Conservation (phyloP, 2,113 vertebrate genomes). For the Silurus glanis region DNA sequence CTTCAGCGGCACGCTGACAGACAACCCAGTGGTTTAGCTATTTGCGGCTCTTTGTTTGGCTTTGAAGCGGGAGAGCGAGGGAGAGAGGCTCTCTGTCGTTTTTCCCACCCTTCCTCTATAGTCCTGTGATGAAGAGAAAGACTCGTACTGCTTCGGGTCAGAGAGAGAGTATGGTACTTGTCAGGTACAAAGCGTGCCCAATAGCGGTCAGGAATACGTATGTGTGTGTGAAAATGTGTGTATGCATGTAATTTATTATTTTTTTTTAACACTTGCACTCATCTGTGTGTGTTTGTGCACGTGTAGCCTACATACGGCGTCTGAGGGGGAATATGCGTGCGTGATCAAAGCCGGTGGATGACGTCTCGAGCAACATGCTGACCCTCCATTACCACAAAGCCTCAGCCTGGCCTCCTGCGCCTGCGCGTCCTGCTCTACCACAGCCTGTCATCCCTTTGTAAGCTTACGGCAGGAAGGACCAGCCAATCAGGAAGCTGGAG, state of each 20-base stretch:
- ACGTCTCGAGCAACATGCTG: conserved; percentile 34
- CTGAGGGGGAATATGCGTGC: conserved; percentile 36
- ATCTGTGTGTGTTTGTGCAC: conserved; percentile 57
- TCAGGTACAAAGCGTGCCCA: conserved; percentile 76
- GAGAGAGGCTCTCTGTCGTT: conserved; percentile 56
- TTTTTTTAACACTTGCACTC: not conserved
- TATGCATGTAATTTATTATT: conserved; percentile 5
- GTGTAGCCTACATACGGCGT: conserved; percentile 31
- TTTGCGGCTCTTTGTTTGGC: conserved; percentile 68
- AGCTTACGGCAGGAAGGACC: conserved; percentile 57
- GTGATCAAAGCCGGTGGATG: conserved; percentile 29
- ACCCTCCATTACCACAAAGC: conserved; percentile 58
- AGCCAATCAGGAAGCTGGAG: conserved; percentile 62
- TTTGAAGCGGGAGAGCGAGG: conserved; percentile 73
- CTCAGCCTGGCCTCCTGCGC: conserved; percentile 63
- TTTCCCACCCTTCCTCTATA: conserved; percentile 39
- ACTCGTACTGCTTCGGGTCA: conserved; percentile 56
- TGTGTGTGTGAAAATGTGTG: conserved; percentile 38
- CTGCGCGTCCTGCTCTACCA: conserved; percentile 50
- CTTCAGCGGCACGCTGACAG: conserved; percentile 43
- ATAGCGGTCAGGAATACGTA: conserved; percentile 67
- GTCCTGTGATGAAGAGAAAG: conserved; percentile 47
- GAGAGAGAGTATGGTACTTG: conserved; percentile 73
- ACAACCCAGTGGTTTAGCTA: conserved; percentile 69
- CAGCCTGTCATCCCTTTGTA: conserved; percentile 62